Conservation (phyloP, 2,797 vertebrate species). For the Amphiprion clarkii region DNA sequence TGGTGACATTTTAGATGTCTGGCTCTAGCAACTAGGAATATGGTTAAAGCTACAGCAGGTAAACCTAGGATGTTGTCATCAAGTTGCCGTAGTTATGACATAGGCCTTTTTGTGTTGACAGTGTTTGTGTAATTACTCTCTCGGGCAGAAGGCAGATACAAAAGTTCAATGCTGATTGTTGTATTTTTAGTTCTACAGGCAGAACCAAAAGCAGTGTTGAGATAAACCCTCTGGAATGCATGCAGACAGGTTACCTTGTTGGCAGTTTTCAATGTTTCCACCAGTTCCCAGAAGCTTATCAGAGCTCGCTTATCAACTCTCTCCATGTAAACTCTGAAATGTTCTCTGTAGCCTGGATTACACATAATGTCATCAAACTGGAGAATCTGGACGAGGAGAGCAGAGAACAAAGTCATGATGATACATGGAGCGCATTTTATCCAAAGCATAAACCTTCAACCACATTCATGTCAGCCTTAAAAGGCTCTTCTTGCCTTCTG, state of each 20-base stretch:
- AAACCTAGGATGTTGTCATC: too few species aligned
- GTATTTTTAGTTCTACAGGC: neutral
- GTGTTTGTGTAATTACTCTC: too few species aligned
- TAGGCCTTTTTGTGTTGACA: too few species aligned
- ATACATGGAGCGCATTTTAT: neutral
- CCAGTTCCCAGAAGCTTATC: slow-evolving; percentile 95
- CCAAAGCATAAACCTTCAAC: neutral
- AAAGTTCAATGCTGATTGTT: neutral
- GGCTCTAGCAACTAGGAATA: too few species aligned
- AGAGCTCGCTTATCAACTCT: slow-evolving; percentile 92
- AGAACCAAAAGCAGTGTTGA: neutral
- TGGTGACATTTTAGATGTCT: too few species aligned
- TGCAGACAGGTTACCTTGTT: slow-evolving; percentile 89
- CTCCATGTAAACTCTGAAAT: slow-evolving; percentile 95
- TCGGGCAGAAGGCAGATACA: too few species aligned
- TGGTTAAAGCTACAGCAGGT: too few species aligned
- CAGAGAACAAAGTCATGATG: neutral
- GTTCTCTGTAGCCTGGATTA: slow-evolving; percentile 89
- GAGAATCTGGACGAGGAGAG: slow-evolving; percentile 87
- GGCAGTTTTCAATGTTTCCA: slow-evolving; percentile 93
- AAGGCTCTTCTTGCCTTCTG: slow-evolving; percentile 88
- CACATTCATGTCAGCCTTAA: too few species aligned
- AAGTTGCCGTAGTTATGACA: too few species aligned
- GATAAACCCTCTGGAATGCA: slow-evolving; percentile 5
- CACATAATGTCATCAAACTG: slow-evolving; percentile 97